Conservation (phyloP, 2,113 vertebrate genomes). For the Leptodactylus fuscus region DNA sequence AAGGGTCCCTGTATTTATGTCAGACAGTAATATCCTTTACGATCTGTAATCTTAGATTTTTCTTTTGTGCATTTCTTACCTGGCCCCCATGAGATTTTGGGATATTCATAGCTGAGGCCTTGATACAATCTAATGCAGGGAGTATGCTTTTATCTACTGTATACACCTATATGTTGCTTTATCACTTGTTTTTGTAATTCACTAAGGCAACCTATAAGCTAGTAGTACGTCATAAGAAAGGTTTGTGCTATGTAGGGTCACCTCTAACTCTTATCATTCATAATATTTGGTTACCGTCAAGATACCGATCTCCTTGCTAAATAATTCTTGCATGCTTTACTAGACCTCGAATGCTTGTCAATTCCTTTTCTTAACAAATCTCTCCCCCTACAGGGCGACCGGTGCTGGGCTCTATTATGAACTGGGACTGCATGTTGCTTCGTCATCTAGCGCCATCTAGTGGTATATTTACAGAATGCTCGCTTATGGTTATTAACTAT, state of each 20-base stretch:
- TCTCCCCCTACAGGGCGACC: slow-evolving; percentile 3
- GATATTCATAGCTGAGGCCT: neutral
- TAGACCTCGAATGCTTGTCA: neutral
- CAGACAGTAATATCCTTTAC: neutral
- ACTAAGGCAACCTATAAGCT: neutral
- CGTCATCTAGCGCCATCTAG: slow-evolving; percentile 66
- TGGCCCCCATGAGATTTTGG: neutral
- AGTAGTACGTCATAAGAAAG: neutral
- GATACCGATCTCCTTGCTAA: neutral
- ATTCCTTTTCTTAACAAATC: neutral
- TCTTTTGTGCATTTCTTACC: no score
- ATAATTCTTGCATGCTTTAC: neutral
- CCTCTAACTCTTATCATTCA: neutral
- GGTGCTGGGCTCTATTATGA: neutral
- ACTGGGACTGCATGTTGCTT: neutral
- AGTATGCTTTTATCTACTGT: neutral
- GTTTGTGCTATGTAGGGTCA: neutral
- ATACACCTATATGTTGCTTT: neutral
- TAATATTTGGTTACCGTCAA: neutral
- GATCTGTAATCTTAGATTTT: neutral
- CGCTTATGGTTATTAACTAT: neutral
- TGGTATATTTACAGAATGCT: slow-evolving; percentile 59
- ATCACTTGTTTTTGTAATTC: neutral
- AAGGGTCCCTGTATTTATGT: no score
- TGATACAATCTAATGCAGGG: neutral